phyloP scores from a whole-genome alignment of 64 coral and sea anemone genomes.

The Dendronephthya gigantea region DNA sequence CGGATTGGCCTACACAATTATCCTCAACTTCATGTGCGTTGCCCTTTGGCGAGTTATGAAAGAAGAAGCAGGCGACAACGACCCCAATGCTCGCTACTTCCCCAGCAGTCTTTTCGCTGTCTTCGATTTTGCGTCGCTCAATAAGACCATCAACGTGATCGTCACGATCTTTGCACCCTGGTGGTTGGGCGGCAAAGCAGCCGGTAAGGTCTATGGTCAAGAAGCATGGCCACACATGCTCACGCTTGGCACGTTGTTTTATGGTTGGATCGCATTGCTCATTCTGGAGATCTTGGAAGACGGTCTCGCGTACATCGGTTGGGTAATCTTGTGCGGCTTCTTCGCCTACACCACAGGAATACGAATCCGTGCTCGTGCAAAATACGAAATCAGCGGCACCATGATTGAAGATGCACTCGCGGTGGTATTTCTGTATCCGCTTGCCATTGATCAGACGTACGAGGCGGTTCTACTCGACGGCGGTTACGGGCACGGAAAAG shows the following conservation, averaged over 20 bases:
- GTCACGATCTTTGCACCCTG: not conserved
- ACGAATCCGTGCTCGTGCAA: not conserved
- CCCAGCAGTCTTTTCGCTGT: not conserved
- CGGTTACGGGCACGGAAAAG: not conserved
- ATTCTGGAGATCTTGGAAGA: not conserved
- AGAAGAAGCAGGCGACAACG: not conserved
- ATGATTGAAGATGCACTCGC: not conserved
- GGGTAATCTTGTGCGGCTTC: not conserved
- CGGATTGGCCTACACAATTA: not conserved
- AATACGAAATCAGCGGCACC: not conserved
- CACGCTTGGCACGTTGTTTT: not conserved
- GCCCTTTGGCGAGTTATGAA: not conserved
- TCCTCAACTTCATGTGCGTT: constrained; percentile 19
- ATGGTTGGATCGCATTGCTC: not conserved
- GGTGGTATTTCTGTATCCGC: not conserved
- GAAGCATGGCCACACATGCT: not conserved
- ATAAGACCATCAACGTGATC: not conserved
- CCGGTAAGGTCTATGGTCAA: constrained; percentile 12
- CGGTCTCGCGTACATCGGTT: constrained; percentile 11
- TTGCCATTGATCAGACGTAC: not conserved
- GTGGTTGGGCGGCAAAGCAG: not conserved
- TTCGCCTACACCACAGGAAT: not conserved
- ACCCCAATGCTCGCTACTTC: not conserved
- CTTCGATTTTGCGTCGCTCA: not conserved
- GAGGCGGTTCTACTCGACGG: not conserved